Conservation (phyloP, 2,113 vertebrate species). For the Tragelaphus imberbis region DNA sequence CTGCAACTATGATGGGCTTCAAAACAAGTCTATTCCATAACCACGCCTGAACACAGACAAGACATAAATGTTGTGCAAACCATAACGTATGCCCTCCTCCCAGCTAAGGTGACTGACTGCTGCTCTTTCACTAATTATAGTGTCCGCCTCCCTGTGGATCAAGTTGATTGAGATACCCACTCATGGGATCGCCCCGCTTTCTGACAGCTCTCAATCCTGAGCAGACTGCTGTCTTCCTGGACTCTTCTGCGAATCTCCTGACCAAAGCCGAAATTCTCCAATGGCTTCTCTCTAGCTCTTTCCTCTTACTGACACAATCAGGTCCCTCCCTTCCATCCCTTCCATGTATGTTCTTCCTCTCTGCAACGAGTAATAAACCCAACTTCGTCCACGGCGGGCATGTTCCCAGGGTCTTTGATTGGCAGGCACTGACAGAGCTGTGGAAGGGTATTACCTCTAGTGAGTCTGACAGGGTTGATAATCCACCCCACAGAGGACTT, state of each 20-base stretch:
- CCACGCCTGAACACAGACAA: neutral
- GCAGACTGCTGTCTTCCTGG: neutral
- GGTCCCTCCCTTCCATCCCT: neutral
- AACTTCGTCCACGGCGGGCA: accelerated
- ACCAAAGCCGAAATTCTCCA: neutral
- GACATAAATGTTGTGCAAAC: neutral
- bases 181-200: accelerated
- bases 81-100: neutral
- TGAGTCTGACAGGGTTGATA: neutral
- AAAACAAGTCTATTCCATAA: neutral
- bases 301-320: neutral
- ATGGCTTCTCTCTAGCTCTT: neutral
- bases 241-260: neutral
- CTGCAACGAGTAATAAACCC: neutral
- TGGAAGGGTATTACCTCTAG: neutral
- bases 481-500: too few species aligned
- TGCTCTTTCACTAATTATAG: neutral
- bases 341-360: neutral
- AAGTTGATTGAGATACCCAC: neutral
- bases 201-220: neutral
- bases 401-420: neutral
- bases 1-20: neutral
- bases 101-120: neutral
- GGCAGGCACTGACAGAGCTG: neutral
- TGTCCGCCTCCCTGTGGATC: neutral